These are phyloP conservation scores for Brachylomia viminalis DNA, from an alignment of 2,888 invertebrate genomes.

Conservation along the genomic window DNA sequence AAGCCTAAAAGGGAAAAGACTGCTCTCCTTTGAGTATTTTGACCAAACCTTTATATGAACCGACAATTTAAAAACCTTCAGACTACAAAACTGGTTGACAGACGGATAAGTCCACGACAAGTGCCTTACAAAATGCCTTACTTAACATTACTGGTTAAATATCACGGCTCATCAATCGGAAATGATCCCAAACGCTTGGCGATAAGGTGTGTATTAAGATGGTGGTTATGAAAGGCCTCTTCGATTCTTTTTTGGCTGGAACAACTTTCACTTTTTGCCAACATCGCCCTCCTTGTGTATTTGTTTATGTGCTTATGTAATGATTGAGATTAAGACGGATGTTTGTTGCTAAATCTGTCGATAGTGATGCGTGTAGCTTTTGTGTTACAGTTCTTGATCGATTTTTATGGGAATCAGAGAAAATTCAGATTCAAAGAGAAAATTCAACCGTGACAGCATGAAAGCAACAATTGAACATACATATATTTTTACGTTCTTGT, in stretches of 20 bases:
- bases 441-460: no score
- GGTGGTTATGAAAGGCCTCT: constrained; percentile 9
- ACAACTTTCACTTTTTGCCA: constrained; percentile 67
- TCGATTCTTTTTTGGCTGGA: constrained; percentile 60
- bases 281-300: constrained; percentile 46
- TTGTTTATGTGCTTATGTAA: constrained; percentile 62
- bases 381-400: background rate
- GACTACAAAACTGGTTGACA: constrained; percentile 48
- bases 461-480: background rate
- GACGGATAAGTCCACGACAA: constrained; percentile 53
- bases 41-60: constrained; percentile 9
- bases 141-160: constrained; percentile 51
- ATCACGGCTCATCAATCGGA: constrained; percentile 16
- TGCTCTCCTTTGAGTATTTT: constrained; percentile 10
- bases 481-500: background rate
- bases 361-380: background rate
- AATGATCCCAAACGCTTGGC: background rate
- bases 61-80: constrained; percentile 44
- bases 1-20: constrained; percentile 9
- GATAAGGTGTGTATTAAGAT: constrained; percentile 39
- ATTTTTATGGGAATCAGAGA: background rate
- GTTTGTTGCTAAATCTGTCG: constrained; percentile 17
- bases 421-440: no score
- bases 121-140: constrained; percentile 65
- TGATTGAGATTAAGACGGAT: constrained; percentile 39